Evolutionary conservation across 2,113 vertebrate species (phyloP), one percentile per base, ranked within the genome.

Genomic region (Chitala chitala): DNA sequence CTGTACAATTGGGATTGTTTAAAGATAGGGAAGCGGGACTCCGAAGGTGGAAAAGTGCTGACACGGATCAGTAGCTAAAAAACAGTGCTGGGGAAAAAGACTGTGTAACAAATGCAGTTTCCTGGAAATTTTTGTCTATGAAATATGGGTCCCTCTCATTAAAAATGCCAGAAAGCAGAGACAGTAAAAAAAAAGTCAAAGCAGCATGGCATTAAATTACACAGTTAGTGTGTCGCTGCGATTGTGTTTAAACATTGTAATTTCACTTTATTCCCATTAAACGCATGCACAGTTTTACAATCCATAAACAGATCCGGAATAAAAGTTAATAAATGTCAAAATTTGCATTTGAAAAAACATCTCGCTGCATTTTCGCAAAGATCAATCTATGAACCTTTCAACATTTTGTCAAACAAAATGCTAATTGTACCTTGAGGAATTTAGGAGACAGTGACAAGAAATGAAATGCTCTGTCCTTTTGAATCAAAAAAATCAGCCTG

Each of bases 361-460:
- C 91, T 93, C 87, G 92, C 92, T 94, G 92, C 93, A 93, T 95
- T 96, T 97, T 94, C 93, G 92, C 94, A 98, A 98, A 98, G 96
- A 99, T 99, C 96, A 99, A 98, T 99, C 96, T 95, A 96, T 95
- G 96, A 98, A 96, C 96, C 96, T 98, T 98, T 99, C 95, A 98
- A 95, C 94, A 94, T 98, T 98, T 97, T 93, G 92, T 98, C 96
- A 98, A 96, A 96, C 95, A 96, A 98, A 99, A 99, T 99, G 97
- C 96, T 98, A 99, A 99, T 99, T 98, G 96, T 98, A 98, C 96
- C 97, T 99, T 96, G 95, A 98, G 97, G 96, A 99, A 98, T 99
- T 97, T 97, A 91, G 93, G 91, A 94, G 94, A 97, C 94, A 95
- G 94, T 96, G 96, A 98, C 94, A 94, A 95, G 94, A 96, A 97